Evolutionary conservation across 2,113 vertebrate species (phyloP).

Genomic region (Thymallus thymallus): DNA sequence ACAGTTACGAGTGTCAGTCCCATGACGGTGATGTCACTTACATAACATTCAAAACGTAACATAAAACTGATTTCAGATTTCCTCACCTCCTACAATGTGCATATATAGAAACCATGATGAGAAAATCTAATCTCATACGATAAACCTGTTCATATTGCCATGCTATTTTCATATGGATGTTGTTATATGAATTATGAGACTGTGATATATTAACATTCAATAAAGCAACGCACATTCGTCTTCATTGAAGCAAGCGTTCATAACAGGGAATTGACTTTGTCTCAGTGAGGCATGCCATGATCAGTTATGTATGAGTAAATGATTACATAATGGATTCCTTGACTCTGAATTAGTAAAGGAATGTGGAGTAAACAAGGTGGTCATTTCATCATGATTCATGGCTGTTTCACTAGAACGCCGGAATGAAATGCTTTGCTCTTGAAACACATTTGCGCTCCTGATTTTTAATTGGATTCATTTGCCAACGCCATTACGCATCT

Average conservation of each 20-base stretch:
- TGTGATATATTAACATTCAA: too few species aligned
- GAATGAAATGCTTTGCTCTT: constrained; percentile 10
- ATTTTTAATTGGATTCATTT: constrained; percentile 19
- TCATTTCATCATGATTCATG: not conserved
- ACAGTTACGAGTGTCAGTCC: not conserved
- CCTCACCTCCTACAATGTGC: too few species aligned
- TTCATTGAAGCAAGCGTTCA: too few species aligned
- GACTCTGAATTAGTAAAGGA: constrained; percentile 1
- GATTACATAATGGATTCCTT: not conserved
- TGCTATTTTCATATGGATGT: too few species aligned
- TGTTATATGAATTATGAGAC: too few species aligned
- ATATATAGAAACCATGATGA: too few species aligned
- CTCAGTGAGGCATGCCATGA: not conserved
- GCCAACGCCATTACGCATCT: constrained; percentile 5
- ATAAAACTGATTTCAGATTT: not conserved
- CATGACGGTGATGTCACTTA: not conserved
- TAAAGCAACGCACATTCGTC: too few species aligned
- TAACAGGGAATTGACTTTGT: too few species aligned
- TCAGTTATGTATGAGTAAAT: not conserved
- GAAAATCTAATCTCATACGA: too few species aligned
- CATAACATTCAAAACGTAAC: not conserved
- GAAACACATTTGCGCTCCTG: constrained; percentile 14
- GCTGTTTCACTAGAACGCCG: not conserved
- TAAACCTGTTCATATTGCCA: too few species aligned
- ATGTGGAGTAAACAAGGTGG: not conserved